Conservation (phyloP, 1,140 invertebrate species). For the Mylabris phalerata region DNA sequence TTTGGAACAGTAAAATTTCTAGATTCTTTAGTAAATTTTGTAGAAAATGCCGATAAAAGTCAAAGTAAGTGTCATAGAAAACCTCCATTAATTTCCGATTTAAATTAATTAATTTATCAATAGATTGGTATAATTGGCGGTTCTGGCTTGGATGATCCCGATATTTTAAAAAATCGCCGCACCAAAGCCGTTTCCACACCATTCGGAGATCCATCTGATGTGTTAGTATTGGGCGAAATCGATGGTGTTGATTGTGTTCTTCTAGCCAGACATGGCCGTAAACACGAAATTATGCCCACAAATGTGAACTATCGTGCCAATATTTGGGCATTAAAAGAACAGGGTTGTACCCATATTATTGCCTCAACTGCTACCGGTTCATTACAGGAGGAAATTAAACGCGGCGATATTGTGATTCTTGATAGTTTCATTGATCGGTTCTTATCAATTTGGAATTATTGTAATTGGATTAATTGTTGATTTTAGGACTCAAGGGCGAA, state of each 20-base stretch:
- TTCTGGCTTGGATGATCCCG: conserved; percentile 81
- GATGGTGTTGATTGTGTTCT: conserved; percentile 71
- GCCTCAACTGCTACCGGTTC: conserved; percentile 91
- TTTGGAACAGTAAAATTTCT: too few relatives aligned
- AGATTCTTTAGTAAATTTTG: too few relatives aligned
- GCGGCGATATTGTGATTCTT: conserved; percentile 83
- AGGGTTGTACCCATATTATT: conserved; percentile 88
- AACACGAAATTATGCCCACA: conserved; percentile 70
- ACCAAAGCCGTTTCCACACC: conserved; percentile 66
- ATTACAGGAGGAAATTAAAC: conserved; percentile 75
- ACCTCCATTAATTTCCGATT: neutral
- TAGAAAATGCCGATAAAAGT: conserved; percentile 1
- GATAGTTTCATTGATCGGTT: conserved; percentile 93
- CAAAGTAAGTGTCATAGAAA: neutral
- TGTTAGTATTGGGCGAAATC: conserved; percentile 71
- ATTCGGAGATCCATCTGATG: conserved; percentile 81
- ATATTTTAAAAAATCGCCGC: conserved; percentile 64
- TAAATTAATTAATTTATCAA: conserved; percentile 12
- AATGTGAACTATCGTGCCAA: conserved; percentile 95
- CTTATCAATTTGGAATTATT: conserved; percentile 14
- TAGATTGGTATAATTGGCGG: conserved; percentile 95
- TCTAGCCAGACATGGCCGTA: conserved; percentile 82
- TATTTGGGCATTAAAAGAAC: conserved; percentile 82
- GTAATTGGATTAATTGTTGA: neutral
- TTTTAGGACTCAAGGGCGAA: conserved; percentile 59